Evolutionary conservation across 2,888 invertebrate species (phyloP), one percentile per base, ranked within the genome.

Genomic region (Aleiodes leptofemur): DNA sequence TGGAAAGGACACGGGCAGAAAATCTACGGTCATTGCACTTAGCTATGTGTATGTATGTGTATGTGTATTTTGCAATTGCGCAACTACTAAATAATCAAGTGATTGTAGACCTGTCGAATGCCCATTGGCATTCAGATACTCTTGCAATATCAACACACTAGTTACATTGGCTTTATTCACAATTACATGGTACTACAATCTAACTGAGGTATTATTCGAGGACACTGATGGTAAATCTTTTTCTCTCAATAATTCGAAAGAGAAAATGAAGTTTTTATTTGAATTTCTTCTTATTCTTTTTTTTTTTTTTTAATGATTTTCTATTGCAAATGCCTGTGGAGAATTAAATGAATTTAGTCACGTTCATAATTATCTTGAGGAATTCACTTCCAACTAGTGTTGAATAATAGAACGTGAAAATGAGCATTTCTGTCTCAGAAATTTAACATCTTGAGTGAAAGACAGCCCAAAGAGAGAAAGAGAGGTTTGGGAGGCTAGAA

Each of bases 21-120:
- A 64, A 71, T 74, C 69, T 16, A 68, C 76, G 76, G 78, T 78
- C 77, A 68, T 78, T 77, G 75, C 53, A 76, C 77, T 64, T 64
- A 23, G 64, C 48, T 43, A 16, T 23, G 23, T 23, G 23, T 23
- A 23, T 23, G 23, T 23, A 23, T 23, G 23, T 23, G 23, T 23
- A 23, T 23, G 23, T 55, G 55, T 55, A 16, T 48, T 8, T 64
- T 64, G 16, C 16, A 43, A 38, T 73, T 79, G 69, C 71, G 73
- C 43, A 75, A 73, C 51, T 29, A 75, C 69, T 50, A 76, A 74
- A 72, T 56, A 74, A 75, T 59, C 57, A 14, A 59, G 61, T 74
- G 61, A 74, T 74, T 74, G 70, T 16, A 70, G 23, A 74, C 23
- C 61, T 72, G 50, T 72, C 61, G 51, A 43, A 59, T 38, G 69